Evolutionary conservation across 2,797 vertebrate species (phyloP).

Genomic region (Sebastolobus altivelis): DNA sequence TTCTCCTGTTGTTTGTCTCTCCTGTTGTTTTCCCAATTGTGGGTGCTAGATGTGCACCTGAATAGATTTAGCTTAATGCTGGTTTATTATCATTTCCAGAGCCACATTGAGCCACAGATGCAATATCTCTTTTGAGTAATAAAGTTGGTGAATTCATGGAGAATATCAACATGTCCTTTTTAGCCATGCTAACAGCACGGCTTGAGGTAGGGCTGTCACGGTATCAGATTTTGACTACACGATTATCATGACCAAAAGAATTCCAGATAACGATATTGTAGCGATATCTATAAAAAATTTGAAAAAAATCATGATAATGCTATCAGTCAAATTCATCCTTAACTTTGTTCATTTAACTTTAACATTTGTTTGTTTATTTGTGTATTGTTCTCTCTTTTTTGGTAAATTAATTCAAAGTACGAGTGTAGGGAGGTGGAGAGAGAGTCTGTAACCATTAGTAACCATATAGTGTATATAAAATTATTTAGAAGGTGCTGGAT

Average conservation of each 20-base stretch:
- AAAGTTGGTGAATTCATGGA: not conserved
- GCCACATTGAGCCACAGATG: not conserved
- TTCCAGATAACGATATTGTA: not conserved
- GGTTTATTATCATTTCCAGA: not conserved
- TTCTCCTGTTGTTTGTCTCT: not conserved
- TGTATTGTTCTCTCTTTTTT: too few species aligned
- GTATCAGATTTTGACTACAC: not conserved
- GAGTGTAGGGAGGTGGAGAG: not conserved
- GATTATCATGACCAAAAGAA: not conserved
- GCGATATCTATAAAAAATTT: not conserved
- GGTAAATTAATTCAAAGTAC: too few species aligned
- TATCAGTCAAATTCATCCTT: too few species aligned
- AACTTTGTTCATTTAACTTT: too few species aligned
- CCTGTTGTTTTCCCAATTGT: not conserved
- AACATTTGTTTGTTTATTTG: too few species aligned
- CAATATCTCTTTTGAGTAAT: not conserved
- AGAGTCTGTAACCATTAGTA: not conserved
- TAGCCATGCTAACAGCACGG: not conserved
- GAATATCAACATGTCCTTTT: not conserved
- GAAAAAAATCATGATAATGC: not conserved
- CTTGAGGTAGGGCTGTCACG: not conserved
- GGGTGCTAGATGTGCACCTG: not conserved
- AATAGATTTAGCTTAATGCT: not conserved
- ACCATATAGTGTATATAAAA: not conserved
- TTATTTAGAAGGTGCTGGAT: not conserved